Evolutionary conservation across 64 coral and sea anemone genomes (phyloP).

Genomic region (Astreopora myriophthalma): DNA sequence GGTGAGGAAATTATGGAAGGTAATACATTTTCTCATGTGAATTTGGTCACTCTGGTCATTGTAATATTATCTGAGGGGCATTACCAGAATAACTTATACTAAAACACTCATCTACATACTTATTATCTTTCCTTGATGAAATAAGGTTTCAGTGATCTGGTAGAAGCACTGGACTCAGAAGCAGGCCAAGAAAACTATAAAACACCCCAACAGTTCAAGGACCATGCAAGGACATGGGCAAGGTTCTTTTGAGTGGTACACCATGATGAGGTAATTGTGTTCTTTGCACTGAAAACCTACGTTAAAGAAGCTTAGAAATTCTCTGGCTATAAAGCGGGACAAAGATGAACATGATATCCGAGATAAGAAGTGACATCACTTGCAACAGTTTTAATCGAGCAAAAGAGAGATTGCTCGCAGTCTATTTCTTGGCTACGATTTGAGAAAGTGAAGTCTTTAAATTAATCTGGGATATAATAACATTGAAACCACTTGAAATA

Average conservation of each 20-base stretch:
- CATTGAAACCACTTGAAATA: background rate
- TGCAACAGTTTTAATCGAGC: too few species aligned
- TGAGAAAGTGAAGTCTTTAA: background rate
- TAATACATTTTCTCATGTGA: background rate
- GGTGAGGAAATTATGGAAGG: slow-evolving; percentile 18
- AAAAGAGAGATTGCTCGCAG: background rate
- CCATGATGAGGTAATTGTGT: slow-evolving; percentile 24
- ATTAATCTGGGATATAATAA: background rate
- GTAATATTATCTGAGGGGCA: background rate
- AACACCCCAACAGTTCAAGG: background rate
- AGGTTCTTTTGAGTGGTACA: background rate
- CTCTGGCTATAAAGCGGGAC: background rate
- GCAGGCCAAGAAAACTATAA: background rate
- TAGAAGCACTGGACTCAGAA: background rate
- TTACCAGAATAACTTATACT: background rate
- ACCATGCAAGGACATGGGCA: slow-evolving; percentile 11
- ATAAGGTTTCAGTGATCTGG: background rate
- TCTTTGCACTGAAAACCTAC: background rate
- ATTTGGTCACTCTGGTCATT: background rate
- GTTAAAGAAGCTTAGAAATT: background rate
- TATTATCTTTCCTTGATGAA: too few species aligned
- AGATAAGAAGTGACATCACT: too few species aligned
- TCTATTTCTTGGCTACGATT: background rate
- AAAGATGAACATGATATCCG: too few species aligned
- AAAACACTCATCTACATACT: background rate